A percentile compares a stretch with the other conserved stretches of the same genome.
These are phyloP conservation scores for Drosophila subsilvestris DNA, from an alignment of 2,888 invertebrate species.

Conservation along the genomic window DNA sequence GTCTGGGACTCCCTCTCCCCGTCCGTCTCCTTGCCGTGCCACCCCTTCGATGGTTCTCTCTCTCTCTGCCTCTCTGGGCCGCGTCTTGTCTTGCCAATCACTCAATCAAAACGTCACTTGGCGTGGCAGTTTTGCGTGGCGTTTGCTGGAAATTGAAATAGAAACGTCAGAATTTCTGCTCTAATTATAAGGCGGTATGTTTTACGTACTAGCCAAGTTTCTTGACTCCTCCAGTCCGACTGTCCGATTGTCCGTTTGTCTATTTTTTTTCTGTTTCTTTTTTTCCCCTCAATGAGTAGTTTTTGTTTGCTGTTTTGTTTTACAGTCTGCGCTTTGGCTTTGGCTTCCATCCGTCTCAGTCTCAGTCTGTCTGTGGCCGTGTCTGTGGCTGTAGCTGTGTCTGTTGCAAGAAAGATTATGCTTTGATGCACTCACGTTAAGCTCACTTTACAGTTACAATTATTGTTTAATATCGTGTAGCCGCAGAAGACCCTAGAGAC, in stretches of 20 bases:
- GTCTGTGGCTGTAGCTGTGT: slow-evolving; percentile 27
- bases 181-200: slow-evolving; percentile 84
- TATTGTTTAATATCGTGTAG: slow-evolving; percentile 76
- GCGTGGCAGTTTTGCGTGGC: slow-evolving; percentile 80
- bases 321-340: slow-evolving; percentile 53
- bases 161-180: slow-evolving; percentile 84
- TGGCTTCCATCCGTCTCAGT: slow-evolving; percentile 39
- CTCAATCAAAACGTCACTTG: slow-evolving; percentile 84
- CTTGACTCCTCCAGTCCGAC: slow-evolving; percentile 64
- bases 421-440: slow-evolving; percentile 82
- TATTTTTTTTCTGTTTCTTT: slow-evolving; percentile 43
- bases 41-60: too few species aligned
- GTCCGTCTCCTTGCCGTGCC: not conserved
- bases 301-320: slow-evolving; percentile 40
- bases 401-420: slow-evolving; percentile 77
- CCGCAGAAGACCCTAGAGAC: slow-evolving; percentile 63
- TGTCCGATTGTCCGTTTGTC: slow-evolving; percentile 26
- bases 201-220: slow-evolving; percentile 73
- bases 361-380: slow-evolving; percentile 11
- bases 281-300: slow-evolving; percentile 61
- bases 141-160: slow-evolving; percentile 82
- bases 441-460: slow-evolving; percentile 80
- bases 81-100: slow-evolving; percentile 81
- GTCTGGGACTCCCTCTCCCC: slow-evolving; percentile 30
- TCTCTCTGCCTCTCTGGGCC: slow-evolving; percentile 20